These are phyloP conservation scores for Tipula lateralis DNA, from an alignment of 2,888 invertebrate species.

Conservation along the genomic window DNA sequence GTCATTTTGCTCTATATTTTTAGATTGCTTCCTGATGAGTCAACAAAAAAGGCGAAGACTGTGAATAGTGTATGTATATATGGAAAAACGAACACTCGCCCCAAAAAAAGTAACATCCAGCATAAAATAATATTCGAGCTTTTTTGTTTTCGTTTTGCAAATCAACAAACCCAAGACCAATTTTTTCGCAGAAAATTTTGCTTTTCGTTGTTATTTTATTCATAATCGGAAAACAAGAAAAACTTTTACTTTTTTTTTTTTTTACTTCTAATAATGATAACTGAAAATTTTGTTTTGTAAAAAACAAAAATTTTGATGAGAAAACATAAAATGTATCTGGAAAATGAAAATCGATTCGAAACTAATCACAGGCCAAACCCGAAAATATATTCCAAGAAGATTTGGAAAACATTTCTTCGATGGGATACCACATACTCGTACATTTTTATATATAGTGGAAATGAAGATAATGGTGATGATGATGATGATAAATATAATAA, in stretches of 20 bases:
- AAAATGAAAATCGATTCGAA: constrained; percentile 11
- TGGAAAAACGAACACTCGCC: background rate
- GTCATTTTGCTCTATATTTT: background rate
- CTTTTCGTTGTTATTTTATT: background rate
- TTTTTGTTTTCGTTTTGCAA: background rate
- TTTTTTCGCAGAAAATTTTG: background rate
- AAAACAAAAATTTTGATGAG: background rate
- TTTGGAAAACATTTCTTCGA: background rate
- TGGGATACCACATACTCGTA: background rate
- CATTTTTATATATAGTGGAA: background rate
- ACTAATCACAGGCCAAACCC: background rate
- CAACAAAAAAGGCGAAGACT: background rate
- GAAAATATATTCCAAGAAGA: background rate
- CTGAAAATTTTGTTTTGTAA: background rate
- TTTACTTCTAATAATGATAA: background rate
- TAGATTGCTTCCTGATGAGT: constrained; percentile 24
- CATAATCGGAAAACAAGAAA: background rate
- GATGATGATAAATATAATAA: constrained; percentile 19
- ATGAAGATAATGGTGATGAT: background rate
- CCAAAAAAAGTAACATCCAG: background rate
- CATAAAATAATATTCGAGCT: background rate
- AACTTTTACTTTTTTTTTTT: background rate
- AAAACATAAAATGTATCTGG: background rate
- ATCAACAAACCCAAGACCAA: background rate
- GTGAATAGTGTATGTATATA: background rate